Evolutionary conservation across 2,113 vertebrate genomes (phyloP), one percentile per base, ranked within the genome.

Genomic region (Ailurus styani): DNA sequence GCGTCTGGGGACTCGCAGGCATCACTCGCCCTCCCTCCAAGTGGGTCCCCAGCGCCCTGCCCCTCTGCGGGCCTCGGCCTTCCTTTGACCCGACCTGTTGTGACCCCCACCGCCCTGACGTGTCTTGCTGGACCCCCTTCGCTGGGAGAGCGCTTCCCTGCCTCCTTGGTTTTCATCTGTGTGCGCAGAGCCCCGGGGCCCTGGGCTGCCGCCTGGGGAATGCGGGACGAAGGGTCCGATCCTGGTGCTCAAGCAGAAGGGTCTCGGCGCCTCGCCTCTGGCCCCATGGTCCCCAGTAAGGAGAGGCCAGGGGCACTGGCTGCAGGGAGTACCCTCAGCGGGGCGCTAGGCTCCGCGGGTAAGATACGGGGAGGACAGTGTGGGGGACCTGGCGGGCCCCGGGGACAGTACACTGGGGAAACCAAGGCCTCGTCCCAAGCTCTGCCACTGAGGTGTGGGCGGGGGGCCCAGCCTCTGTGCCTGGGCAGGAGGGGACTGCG

Each of bases 11-110:
- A 84, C 27, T 66, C 34, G 25, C 9, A 14, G 27, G 54, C 37
- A 52, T 10, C 13, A n/a, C 12, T 1, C 7, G 0, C 4, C n/a
- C 12, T 31, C 23, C 57, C 27, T 20, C 17, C 2, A 37, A 18
- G 1, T 6, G 5, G 17, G 78, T 55, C 31, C 54, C 54, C 10
- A 17, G 52, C 2, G 23, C 75, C 6, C 21, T 18, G 15, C 5
- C 12, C 21, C 42, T 83, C 14, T 42, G 9, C 14, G 52, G 55
- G 3, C 42, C 77, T 90, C 12, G 23, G 4, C 70, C 14, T 47
- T 40, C 25, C 10, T 21, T 60, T 6, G 37, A 79, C 17, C 42
- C 47, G 6, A 17, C 15, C 23, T 57, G 1, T 3, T 29, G 77
- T 47, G 47, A 77, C 57, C 37, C 21, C 42, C 10, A 75, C 3